phyloP scores from a whole-genome alignment of 2,888 invertebrate genomes.

The Leptinotarsa juncta region DNA sequence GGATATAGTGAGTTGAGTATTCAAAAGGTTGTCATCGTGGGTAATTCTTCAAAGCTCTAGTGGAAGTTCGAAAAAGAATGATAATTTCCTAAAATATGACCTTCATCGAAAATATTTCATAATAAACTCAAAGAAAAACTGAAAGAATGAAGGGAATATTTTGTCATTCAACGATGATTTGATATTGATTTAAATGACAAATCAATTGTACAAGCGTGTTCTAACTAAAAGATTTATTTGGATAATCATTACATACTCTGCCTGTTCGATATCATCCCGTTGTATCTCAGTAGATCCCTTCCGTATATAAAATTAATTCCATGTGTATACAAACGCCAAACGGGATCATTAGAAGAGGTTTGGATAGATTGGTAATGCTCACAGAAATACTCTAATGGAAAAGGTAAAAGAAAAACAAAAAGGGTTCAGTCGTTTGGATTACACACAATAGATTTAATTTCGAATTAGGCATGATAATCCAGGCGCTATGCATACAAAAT shows the following conservation, averaged over 20 bases:
- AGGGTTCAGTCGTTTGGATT: constrained; percentile 32
- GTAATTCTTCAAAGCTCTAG: too few relatives aligned
- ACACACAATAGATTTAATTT: constrained; percentile 39
- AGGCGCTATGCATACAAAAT: constrained; percentile 14
- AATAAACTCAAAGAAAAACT: too few relatives aligned
- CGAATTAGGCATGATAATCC: constrained; percentile 23
- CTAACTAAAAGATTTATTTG: too few relatives aligned
- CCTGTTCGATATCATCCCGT: not conserved
- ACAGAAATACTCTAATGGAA: constrained; percentile 35
- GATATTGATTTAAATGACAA: too few relatives aligned
- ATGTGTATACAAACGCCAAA: constrained; percentile 40
- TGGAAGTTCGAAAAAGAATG: too few relatives aligned
- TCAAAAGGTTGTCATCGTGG: too few relatives aligned
- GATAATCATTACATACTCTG: not conserved
- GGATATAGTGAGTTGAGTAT: too few relatives aligned
- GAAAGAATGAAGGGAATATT: too few relatives aligned
- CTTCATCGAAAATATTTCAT: too few relatives aligned
- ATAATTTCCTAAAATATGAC: too few relatives aligned
- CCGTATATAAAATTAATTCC: constrained; percentile 47
- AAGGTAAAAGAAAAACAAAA: constrained; percentile 33
- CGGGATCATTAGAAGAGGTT: constrained; percentile 45
- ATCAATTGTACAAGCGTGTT: too few relatives aligned
- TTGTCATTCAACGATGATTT: too few relatives aligned
- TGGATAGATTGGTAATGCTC: constrained; percentile 35
- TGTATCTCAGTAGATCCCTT: not conserved